Evolutionary conservation across 2,113 vertebrate genomes (phyloP), one percentile per base, ranked within the genome.

Genomic region (Pionites leucogaster): DNA sequence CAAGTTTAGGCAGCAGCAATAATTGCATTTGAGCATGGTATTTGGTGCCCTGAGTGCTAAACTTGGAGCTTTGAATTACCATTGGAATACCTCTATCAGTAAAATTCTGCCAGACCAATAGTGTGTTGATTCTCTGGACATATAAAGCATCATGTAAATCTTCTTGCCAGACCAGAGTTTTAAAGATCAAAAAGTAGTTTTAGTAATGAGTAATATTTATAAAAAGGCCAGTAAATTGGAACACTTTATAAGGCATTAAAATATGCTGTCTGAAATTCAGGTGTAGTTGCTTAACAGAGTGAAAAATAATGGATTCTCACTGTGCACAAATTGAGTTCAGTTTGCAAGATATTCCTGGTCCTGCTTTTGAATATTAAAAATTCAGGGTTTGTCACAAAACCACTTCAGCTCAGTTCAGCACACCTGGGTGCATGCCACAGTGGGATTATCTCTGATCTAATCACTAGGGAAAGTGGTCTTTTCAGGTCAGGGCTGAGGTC

Each of bases 401-500:
- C 91, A 91, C 91, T 97, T 94, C 88, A 93, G 62, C 52, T 93
- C 67, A 35, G 92, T 69, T 94, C 59, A 71, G 39, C 92, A 96
- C 96, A 96, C 88, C 93, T 94, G 93, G 90, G 93, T 96, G 88
- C 90, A 92, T 84, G 88, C 83, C 91, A 84, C 95, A 79, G 59
- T 6, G 53, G 93, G 92, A 96, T 96, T 95, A 97, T 91, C 70
- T 84, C 83, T 93, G 84, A 91, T 93, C 74, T 94, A 94, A 97
- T 96, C 95, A 93, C 86, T 69, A 89, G 85, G 41, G 70, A 94
- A 97, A 97, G 92, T 96, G 96, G 70, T 91, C 93, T 87, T 93
- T 93, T 95, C 83, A 76, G 95, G 92, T 96, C 96, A 91, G 53
- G 65, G 79, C 69, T 91, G 81, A 95, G 96, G 92, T 95, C 88